Evolutionary conservation across 2,888 invertebrate species (phyloP).

Genomic region (Drepanosiphum platanoidis): DNA sequence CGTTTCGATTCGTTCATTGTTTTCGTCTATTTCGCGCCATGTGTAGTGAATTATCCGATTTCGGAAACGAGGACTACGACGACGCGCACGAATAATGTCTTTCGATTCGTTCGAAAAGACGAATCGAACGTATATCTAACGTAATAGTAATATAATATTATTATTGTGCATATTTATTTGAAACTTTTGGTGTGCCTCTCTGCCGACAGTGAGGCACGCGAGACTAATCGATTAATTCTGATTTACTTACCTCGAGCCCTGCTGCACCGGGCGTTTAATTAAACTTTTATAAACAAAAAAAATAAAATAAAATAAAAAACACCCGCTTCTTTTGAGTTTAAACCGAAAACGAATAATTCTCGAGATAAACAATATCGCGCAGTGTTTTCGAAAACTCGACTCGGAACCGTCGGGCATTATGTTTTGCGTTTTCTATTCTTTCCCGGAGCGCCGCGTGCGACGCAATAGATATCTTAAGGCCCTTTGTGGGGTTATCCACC

Average conservation of each 20-base stretch:
- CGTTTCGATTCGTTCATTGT: too few relatives aligned
- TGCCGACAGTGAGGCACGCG: neutral
- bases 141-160: too few relatives aligned
- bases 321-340: neutral
- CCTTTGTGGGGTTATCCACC: slow-evolving; percentile 48
- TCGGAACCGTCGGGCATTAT: neutral
- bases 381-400: neutral
- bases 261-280: neutral
- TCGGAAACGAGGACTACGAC: too few relatives aligned
- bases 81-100: neutral
- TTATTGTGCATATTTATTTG: too few relatives aligned
- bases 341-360: neutral
- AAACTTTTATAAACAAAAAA: too few relatives aligned
- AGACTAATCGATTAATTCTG: neutral
- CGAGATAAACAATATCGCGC: neutral
- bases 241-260: neutral
- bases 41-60: too few relatives aligned
- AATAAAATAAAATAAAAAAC: too few relatives aligned
- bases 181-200: neutral
- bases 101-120: too few relatives aligned
- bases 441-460: neutral
- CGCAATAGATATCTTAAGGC: slow-evolving; percentile 23
- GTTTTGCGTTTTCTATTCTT: neutral
- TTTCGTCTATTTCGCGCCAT: too few relatives aligned
- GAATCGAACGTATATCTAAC: too few relatives aligned